A percentile compares a stretch with the other conserved stretches of the same genome.
Conservation (phyloP, 2,888 invertebrate genomes). For the Platycnemis pennipes region DNA sequence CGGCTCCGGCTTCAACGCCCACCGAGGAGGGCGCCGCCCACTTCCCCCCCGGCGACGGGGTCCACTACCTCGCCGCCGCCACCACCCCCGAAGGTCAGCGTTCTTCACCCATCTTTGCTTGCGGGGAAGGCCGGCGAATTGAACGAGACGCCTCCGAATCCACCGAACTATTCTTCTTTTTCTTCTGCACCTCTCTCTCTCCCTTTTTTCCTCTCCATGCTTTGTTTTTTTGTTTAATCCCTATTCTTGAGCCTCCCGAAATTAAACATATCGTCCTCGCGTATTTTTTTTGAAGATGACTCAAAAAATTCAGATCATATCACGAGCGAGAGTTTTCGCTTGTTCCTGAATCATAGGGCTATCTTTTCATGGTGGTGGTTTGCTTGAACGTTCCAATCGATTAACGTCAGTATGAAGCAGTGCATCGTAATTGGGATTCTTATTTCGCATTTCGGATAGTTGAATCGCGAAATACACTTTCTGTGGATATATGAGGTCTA, state of each 20-base stretch:
- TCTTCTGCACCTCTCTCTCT: background rate
- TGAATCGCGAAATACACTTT: too few species aligned
- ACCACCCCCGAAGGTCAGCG: conserved; percentile 60
- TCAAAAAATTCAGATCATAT: too few species aligned
- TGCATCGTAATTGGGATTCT: too few species aligned
- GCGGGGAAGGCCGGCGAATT: background rate
- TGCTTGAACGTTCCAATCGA: background rate
- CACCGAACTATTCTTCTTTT: background rate
- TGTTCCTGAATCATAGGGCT: too few species aligned
- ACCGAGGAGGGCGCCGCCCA: conserved; percentile 50
- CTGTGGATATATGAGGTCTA: too few species aligned
- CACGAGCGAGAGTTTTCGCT: too few species aligned
- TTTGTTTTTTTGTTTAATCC: background rate
- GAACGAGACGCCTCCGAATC: background rate
- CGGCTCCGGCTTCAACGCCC: conserved; percentile 68
- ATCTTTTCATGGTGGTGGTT: background rate
- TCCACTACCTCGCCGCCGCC: conserved; percentile 49
- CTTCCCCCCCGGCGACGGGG: background rate
- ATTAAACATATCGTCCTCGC: too few species aligned
- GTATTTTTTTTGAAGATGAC: too few species aligned
- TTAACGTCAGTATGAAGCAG: too few species aligned
- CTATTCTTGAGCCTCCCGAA: background rate
- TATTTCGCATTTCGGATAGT: too few species aligned
- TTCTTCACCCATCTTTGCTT: background rate
- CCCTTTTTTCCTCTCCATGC: background rate